Evolutionary conservation across 2,113 vertebrate genomes (phyloP).

Genomic region (Tupaia tana): DNA sequence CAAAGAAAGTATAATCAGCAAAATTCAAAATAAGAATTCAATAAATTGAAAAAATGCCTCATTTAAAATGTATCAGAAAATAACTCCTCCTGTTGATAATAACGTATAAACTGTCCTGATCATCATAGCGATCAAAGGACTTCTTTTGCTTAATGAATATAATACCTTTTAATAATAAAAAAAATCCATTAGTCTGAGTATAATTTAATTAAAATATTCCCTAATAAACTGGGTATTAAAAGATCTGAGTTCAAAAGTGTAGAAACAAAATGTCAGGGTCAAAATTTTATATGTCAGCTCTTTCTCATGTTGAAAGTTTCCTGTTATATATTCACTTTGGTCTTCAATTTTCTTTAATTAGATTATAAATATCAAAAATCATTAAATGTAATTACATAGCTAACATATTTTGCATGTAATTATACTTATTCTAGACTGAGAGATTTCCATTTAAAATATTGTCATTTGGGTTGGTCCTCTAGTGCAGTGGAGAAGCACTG

Average conservation of each 20-base stretch:
- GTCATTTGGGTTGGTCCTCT: not conserved
- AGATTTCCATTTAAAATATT: not conserved
- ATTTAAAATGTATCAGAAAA: not conserved
- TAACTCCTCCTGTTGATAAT: not conserved
- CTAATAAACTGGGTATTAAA: not conserved
- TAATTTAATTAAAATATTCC: not conserved
- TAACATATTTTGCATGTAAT: not conserved
- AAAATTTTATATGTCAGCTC: not conserved
- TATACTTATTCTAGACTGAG: not conserved
- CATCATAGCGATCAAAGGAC: not conserved
- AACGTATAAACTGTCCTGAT: not conserved
- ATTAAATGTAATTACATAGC: not conserved
- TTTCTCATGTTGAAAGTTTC: not conserved
- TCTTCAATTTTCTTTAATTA: not conserved
- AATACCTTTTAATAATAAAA: not conserved
- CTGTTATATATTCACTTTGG: not conserved
- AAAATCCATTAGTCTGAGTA: not conserved
- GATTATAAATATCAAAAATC: not conserved
- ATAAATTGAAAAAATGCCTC: not conserved
- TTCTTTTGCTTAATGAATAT: not conserved
- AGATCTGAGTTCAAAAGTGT: not conserved
- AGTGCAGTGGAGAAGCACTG: no score
- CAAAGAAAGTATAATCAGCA: not conserved
- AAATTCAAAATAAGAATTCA: constrained; percentile 11
- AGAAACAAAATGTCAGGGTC: not conserved